These are phyloP conservation scores for Orientallactaga bullata DNA, from an alignment of 2,113 vertebrate species.

Conservation along the genomic window DNA sequence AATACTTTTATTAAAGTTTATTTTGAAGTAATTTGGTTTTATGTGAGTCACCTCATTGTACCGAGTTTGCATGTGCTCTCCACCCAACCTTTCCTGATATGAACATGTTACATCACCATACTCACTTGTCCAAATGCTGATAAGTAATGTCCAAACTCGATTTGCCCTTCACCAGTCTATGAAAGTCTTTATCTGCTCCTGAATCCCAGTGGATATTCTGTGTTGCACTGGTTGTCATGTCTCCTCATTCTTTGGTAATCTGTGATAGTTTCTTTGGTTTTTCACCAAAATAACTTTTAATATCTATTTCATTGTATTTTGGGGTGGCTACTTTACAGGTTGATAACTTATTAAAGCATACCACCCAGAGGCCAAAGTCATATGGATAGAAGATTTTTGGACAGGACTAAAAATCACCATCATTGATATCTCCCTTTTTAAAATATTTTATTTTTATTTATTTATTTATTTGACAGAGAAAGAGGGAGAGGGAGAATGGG, in stretches of 20 bases:
- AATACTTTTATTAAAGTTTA: neutral
- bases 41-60: neutral
- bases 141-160: neutral
- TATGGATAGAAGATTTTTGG: neutral
- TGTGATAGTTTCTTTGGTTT: neutral
- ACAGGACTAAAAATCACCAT: neutral
- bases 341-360: neutral
- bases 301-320: neutral
- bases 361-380: neutral
- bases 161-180: neutral
- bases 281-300: no score
- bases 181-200: neutral
- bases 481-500: no score
- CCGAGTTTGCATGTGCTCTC: neutral
- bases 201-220: neutral
- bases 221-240: neutral
- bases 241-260: neutral
- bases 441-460: no score
- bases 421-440: no score
- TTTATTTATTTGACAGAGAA: no score
- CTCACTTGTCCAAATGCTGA: neutral
- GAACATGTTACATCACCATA: neutral
- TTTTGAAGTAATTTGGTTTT: slow-evolving; percentile 50
- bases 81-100: neutral
- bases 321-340: neutral